Evolutionary conservation across 2,888 invertebrate genomes (phyloP).

Genomic region (Autographa gamma): DNA sequence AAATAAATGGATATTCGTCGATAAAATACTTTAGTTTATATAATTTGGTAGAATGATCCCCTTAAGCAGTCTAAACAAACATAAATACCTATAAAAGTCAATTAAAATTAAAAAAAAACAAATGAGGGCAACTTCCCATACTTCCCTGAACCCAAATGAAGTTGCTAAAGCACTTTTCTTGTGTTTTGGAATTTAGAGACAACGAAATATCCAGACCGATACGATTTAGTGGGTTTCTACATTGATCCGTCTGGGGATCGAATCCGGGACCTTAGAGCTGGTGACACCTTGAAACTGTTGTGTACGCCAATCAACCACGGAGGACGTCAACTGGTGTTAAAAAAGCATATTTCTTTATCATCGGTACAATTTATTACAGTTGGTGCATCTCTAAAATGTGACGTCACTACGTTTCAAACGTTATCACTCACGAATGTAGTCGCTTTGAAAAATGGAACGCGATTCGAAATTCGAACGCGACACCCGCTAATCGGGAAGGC

Average conservation of each 20-base stretch:
- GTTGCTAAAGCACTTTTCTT: too few relatives aligned
- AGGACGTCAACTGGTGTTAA: neutral
- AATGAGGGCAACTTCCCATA: too few relatives aligned
- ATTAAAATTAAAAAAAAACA: too few relatives aligned
- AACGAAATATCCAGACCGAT: too few relatives aligned
- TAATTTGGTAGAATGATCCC: neutral
- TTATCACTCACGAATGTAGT: slow-evolving; percentile 48
- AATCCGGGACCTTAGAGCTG: too few relatives aligned
- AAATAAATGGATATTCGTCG: neutral
- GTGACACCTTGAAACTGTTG: too few relatives aligned
- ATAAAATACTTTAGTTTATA: neutral
- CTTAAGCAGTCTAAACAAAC: neutral
- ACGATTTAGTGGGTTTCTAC: too few relatives aligned
- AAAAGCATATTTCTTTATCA: slow-evolving; percentile 12
- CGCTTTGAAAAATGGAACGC: slow-evolving; percentile 66
- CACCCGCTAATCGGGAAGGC: slow-evolving; percentile 66
- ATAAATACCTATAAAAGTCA: too few relatives aligned
- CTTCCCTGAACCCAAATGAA: too few relatives aligned
- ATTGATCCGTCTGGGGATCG: too few relatives aligned
- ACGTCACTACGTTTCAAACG: slow-evolving; percentile 21
- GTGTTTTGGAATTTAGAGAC: too few relatives aligned
- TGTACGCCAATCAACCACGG: neutral
- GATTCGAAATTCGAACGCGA: slow-evolving; percentile 66
- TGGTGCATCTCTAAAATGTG: slow-evolving; percentile 29
- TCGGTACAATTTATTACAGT: slow-evolving; percentile 36